Percentiles rank a stretch among this genome's conserved stretches.
These are phyloP conservation scores for Synaphobranchus kaupii DNA, from an alignment of 2,797 vertebrate species.

Conservation along the genomic window DNA sequence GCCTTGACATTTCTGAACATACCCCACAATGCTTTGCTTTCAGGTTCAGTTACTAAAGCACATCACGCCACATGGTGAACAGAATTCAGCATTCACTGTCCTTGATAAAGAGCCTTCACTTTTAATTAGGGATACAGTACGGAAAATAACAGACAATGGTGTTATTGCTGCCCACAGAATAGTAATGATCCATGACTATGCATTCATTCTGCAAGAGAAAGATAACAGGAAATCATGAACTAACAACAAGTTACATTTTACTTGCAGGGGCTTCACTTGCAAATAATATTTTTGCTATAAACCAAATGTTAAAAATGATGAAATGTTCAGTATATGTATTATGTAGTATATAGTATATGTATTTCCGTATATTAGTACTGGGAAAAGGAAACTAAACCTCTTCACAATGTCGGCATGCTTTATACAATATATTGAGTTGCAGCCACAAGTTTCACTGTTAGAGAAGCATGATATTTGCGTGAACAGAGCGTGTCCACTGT, in stretches of 20 bases:
- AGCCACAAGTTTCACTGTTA: no score
- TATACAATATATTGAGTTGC: no score
- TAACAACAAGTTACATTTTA: neutral
- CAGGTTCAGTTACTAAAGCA: neutral
- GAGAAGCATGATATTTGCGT: no score
- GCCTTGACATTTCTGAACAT: slow-evolving; percentile 19
- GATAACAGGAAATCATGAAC: neutral
- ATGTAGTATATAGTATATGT: no score
- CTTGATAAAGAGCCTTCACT: neutral
- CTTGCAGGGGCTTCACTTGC: neutral
- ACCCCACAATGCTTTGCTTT: slow-evolving; percentile 1
- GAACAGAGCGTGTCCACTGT: no score
- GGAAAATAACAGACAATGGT: neutral
- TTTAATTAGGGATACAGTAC: neutral
- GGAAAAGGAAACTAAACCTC: no score
- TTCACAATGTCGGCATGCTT: no score
- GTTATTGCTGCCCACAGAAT: neutral
- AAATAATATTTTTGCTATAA: no score
- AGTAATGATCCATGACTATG: neutral
- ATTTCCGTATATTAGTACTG: no score
- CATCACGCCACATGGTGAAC: neutral
- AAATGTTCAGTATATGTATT: no score
- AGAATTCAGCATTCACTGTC: neutral
- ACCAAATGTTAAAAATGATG: no score
- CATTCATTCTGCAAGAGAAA: neutral